phyloP scores from a whole-genome alignment of 2,888 invertebrate genomes.

The Eubasilissa splendida region DNA sequence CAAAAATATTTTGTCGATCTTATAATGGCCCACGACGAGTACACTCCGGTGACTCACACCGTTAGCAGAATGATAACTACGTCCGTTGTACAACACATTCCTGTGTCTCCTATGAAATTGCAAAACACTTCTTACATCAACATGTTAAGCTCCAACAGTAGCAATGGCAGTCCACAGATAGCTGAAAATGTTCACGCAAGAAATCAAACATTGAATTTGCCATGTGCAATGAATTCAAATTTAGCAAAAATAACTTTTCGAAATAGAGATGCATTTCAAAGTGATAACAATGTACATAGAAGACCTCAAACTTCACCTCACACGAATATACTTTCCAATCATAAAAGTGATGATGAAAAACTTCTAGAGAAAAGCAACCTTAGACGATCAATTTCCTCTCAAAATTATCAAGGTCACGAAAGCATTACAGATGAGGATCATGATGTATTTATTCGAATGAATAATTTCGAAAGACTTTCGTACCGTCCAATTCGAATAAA shows the following conservation, averaged over 20 bases:
- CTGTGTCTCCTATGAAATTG: constrained; percentile 48
- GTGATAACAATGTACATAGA: constrained; percentile 9
- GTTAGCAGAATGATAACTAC: constrained; percentile 64
- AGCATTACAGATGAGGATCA: constrained; percentile 60
- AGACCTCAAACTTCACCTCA: neutral
- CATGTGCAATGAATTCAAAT: constrained; percentile 25
- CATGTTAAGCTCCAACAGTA: constrained; percentile 1
- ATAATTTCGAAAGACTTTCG: constrained; percentile 61
- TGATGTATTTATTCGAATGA: constrained; percentile 32
- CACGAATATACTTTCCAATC: constrained; percentile 62
- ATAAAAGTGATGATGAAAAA: constrained; percentile 73
- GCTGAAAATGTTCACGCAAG: constrained; percentile 17
- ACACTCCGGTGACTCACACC: constrained; percentile 70
- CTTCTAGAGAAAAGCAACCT: constrained; percentile 67
- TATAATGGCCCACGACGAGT: constrained; percentile 78
- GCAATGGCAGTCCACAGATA: neutral
- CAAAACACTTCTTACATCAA: constrained; percentile 48
- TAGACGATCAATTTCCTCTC: constrained; percentile 67
- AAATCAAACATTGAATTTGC: constrained; percentile 19
- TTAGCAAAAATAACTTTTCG: constrained; percentile 9
- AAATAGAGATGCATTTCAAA: constrained; percentile 1
- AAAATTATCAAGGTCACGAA: constrained; percentile 72
- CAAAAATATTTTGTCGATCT: constrained; percentile 74
- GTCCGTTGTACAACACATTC: constrained; percentile 57
- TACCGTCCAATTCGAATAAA: constrained; percentile 69